Conservation (phyloP, 1,140 invertebrate species). For the Drosophila lacteicornis region DNA sequence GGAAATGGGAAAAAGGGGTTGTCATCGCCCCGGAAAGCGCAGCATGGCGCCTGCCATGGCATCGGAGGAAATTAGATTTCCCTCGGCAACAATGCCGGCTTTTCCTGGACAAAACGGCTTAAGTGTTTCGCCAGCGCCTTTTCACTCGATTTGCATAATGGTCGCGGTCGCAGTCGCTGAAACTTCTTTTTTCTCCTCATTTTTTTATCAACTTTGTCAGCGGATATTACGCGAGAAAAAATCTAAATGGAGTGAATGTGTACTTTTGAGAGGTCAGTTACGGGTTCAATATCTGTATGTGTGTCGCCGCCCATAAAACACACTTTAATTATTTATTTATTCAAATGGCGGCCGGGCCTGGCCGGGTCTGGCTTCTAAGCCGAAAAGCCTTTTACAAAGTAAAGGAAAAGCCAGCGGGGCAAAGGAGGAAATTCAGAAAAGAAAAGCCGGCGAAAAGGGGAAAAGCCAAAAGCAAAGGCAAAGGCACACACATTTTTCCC, state of each 20-base stretch:
- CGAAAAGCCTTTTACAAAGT: conserved; percentile 43
- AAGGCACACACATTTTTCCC: conserved; percentile 8
- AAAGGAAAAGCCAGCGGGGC: neutral
- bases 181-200: neutral
- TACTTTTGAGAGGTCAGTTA: conserved; percentile 15
- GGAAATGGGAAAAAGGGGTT: conserved; percentile 14
- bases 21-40: conserved; percentile 35
- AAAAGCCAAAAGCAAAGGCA: conserved; percentile 15
- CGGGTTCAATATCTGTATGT: conserved; percentile 27
- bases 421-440: neutral
- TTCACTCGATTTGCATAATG: conserved; percentile 51
- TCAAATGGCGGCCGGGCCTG: conserved; percentile 43
- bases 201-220: conserved; percentile 28
- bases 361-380: conserved; percentile 42
- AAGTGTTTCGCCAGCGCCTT: conserved; percentile 41
- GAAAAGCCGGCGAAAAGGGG: neutral
- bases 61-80: conserved; percentile 54
- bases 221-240: conserved; percentile 19
- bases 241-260: neutral
- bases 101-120: conserved; percentile 48
- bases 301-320: conserved; percentile 26
- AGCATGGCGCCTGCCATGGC: conserved; percentile 26
- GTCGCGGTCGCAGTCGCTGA: conserved; percentile 18
- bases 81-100: conserved; percentile 37
- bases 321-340: conserved; percentile 78